Evolutionary conservation across 2,797 vertebrate species (phyloP).

Genomic region (Lates japonicus): DNA sequence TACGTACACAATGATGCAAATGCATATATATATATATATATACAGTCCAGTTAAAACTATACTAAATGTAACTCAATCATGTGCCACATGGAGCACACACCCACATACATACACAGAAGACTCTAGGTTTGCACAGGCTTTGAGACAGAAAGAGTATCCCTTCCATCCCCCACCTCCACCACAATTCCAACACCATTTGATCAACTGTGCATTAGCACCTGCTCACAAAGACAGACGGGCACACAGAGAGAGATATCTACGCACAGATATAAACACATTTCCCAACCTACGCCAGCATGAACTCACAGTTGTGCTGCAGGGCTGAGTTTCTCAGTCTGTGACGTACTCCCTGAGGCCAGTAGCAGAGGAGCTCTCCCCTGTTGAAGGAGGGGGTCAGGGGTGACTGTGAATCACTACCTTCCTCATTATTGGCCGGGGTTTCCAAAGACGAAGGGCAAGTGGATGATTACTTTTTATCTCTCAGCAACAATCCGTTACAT

Average conservation of each 20-base stretch:
- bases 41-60: conserved; percentile 36
- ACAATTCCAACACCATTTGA: conserved; percentile 14
- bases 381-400: conserved; percentile 34
- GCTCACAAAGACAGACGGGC: conserved; percentile 31
- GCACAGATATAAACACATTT: conserved; percentile 48
- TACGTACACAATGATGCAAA: conserved; percentile 71
- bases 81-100: conserved; percentile 53
- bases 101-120: conserved; percentile 23
- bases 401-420: conserved; percentile 62
- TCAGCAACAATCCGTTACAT: conserved; percentile 1
- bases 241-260: conserved; percentile 33
- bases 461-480: conserved; percentile 59
- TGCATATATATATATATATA: conserved; percentile 41
- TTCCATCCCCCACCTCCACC: not conserved
- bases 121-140: conserved; percentile 30
- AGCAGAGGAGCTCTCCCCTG: conserved; percentile 28
- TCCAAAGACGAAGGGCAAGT: conserved; percentile 33
- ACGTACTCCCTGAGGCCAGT: conserved; percentile 52
- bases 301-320: conserved; percentile 31
- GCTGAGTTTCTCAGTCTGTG: conserved; percentile 43
- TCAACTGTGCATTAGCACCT: conserved; percentile 50
- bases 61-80: conserved; percentile 35
- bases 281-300: conserved; percentile 53
- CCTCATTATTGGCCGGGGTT: conserved; percentile 40
- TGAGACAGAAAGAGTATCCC: conserved; percentile 24